These are phyloP conservation scores for Drosophila pallidifrons DNA, from an alignment of 1,140 invertebrate species.

Conservation along the genomic window DNA sequence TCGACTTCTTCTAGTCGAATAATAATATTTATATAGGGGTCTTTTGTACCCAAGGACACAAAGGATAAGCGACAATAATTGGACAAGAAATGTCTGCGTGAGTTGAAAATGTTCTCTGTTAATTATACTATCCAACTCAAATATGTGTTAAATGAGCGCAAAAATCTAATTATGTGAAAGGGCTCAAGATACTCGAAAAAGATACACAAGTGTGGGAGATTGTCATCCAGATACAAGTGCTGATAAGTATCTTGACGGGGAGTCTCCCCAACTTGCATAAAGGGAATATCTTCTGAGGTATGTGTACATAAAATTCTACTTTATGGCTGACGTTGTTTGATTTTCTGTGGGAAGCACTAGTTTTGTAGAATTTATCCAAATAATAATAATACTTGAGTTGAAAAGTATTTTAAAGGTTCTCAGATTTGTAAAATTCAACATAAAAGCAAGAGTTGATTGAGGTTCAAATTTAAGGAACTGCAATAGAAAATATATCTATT, in stretches of 20 bases:
- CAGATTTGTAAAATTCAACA: neutral
- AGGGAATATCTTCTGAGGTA: too few species aligned
- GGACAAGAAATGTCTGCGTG: slow-evolving; percentile 8
- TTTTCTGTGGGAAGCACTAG: too few species aligned
- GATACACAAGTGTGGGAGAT: neutral
- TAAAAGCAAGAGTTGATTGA: neutral
- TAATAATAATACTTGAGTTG: too few species aligned
- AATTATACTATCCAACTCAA: slow-evolving; percentile 7
- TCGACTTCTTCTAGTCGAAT: slow-evolving; percentile 1
- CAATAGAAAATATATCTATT: neutral
- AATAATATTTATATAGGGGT: slow-evolving; percentile 10
- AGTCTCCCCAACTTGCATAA: too few species aligned
- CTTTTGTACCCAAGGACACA: slow-evolving; percentile 15
- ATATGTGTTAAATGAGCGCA: slow-evolving; percentile 32
- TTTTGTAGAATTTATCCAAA: too few species aligned
- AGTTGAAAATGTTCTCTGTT: slow-evolving; percentile 7
- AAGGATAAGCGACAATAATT: slow-evolving; percentile 9
- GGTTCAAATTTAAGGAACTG: neutral
- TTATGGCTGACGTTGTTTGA: too few species aligned
- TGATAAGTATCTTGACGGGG: neutral
- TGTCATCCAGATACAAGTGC: neutral
- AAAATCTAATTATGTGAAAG: slow-evolving; percentile 4
- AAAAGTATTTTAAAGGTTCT: neutral
- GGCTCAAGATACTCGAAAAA: neutral
- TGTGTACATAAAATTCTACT: too few species aligned